Evolutionary conservation across 2,113 vertebrate species (phyloP).

Genomic region (Pogona vitticeps): DNA sequence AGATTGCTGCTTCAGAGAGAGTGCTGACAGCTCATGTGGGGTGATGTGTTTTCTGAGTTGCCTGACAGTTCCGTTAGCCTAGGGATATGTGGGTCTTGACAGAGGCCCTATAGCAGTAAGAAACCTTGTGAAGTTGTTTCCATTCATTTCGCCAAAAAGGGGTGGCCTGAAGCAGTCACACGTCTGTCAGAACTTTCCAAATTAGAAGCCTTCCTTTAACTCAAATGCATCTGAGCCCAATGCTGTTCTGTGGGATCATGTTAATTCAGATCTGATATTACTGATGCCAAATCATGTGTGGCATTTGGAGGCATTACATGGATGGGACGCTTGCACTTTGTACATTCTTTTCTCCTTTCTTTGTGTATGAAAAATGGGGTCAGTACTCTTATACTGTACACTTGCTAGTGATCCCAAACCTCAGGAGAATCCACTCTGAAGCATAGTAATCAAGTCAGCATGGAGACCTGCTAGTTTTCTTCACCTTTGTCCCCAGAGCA

Average conservation of each 20-base stretch:
- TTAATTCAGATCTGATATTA: not conserved
- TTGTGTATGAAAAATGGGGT: not conserved
- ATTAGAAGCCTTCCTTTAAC: not conserved
- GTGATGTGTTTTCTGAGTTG: not conserved
- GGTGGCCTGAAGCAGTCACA: not conserved
- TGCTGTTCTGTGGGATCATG: not conserved
- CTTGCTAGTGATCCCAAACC: not conserved
- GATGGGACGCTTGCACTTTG: not conserved
- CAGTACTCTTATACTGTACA: not conserved
- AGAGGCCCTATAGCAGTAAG: not conserved
- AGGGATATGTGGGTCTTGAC: constrained; percentile 20
- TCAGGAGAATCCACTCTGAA: not conserved
- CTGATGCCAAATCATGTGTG: not conserved
- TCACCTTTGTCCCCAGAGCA: not conserved
- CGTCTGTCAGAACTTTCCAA: not conserved
- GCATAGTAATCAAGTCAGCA: not conserved
- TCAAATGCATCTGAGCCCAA: not conserved
- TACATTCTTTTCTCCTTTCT: not conserved
- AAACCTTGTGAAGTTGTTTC: constrained; percentile 1
- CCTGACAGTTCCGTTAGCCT: constrained; percentile 11
- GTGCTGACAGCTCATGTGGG: constrained; percentile 1
- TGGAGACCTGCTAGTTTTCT: not conserved
- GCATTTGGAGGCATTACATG: not conserved
- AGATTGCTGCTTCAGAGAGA: not conserved
- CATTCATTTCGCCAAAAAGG: constrained; percentile 1